phyloP scores from a whole-genome alignment of 2,113 vertebrate species.

The Craseonycteris thonglongyai region DNA sequence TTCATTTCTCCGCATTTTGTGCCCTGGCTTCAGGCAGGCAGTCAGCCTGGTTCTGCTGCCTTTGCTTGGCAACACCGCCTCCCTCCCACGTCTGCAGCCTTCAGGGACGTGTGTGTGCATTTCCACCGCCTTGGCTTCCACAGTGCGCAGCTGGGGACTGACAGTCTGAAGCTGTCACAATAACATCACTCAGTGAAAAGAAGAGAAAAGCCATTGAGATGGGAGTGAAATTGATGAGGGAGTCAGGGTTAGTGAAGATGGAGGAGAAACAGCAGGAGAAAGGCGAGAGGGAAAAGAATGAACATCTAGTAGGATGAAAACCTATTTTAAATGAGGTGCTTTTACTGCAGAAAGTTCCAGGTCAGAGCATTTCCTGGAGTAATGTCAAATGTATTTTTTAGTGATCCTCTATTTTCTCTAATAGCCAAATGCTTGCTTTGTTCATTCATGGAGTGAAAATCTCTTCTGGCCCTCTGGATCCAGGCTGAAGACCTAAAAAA shows the following conservation, averaged over 20 bases:
- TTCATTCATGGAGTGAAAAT: neutral
- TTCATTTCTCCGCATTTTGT: accelerated
- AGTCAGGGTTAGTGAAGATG: neutral
- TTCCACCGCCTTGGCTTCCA: neutral
- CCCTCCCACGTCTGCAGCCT: neutral
- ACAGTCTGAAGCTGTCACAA: neutral
- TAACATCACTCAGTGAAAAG: neutral
- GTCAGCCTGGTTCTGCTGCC: neutral
- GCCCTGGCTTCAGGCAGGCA: neutral
- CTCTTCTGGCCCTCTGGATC: neutral
- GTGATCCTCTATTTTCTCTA: neutral
- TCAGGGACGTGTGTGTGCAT: accelerated
- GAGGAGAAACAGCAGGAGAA: neutral
- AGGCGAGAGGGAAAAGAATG: neutral
- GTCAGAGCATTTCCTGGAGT: neutral
- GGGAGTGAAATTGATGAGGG: neutral
- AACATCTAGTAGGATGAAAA: neutral
- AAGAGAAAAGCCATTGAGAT: neutral
- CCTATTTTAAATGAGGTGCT: neutral
- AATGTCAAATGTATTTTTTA: neutral
- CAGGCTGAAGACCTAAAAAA: neutral
- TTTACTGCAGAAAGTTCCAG: neutral
- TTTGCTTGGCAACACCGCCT: neutral
- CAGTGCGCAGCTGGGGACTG: neutral
- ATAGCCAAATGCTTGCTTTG: neutral